A percentile compares a stretch with the other conserved stretches of the same genome.
Evolutionary conservation across 1,140 invertebrate genomes (phyloP).

Genomic region (Panagrolaimus sp.): DNA sequence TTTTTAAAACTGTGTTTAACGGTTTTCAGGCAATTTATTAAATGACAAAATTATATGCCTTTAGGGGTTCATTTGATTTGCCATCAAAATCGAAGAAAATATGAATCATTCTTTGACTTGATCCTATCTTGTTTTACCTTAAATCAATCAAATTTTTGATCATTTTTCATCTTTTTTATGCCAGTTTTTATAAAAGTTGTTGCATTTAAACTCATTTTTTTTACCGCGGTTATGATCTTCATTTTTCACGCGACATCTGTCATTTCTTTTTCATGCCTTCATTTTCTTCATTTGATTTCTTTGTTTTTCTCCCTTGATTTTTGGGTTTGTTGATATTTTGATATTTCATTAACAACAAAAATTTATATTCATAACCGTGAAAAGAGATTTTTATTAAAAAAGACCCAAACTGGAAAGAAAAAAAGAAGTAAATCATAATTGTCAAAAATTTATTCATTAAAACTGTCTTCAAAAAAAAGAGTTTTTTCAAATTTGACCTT

Average conservation of each 20-base stretch:
- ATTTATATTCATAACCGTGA: not conserved
- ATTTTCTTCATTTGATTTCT: not conserved
- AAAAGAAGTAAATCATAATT: too few relatives aligned
- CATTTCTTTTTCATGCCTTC: not conserved
- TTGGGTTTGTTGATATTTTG: not conserved
- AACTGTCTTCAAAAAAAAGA: too few relatives aligned
- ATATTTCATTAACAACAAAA: not conserved
- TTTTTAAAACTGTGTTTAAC: not conserved
- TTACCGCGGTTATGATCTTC: too few relatives aligned
- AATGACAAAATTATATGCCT: not conserved
- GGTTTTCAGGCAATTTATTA: slow-evolving; percentile 7
- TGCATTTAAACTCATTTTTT: too few relatives aligned
- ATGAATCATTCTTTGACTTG: not conserved
- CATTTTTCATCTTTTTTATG: not conserved
- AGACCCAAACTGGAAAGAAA: not conserved
- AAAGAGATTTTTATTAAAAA: not conserved
- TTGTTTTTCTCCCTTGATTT: not conserved
- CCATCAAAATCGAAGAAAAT: too few relatives aligned
- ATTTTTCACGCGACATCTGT: slow-evolving; percentile 13
- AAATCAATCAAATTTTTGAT: slow-evolving; percentile 12
- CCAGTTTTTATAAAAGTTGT: too few relatives aligned
- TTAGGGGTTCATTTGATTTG: too few relatives aligned
- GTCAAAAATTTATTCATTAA: too few relatives aligned
- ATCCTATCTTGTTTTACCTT: not conserved
- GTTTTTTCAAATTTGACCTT: too few relatives aligned